phyloP scores from a whole-genome alignment of 35 echinoderm and acorn worm species.

The Chiridota heheva region DNA sequence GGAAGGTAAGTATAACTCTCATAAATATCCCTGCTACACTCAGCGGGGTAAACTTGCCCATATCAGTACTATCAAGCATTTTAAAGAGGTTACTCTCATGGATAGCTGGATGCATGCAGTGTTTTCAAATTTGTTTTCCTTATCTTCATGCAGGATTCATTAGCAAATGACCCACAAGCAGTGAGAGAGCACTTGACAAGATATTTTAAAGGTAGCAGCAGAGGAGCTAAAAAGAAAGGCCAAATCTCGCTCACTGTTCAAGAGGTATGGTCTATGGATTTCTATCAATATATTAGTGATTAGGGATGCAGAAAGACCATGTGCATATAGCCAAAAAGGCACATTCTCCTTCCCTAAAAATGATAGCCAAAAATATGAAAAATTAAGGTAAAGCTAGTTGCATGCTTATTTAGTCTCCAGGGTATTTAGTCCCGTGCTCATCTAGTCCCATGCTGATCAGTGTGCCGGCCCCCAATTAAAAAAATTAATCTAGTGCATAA shows the following conservation, averaged over 20 bases:
- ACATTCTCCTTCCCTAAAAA: too few relatives aligned
- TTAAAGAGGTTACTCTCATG: background rate
- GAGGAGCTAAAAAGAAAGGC: constrained; percentile 3
- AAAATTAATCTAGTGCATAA: too few relatives aligned
- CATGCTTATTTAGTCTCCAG: too few relatives aligned
- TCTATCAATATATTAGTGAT: background rate
- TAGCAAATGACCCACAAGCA: constrained; percentile 50
- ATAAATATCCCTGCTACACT: too few relatives aligned
- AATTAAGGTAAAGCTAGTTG: too few relatives aligned
- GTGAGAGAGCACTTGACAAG: constrained; percentile 28
- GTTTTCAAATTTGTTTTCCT: background rate
- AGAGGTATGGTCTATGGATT: constrained; percentile 25
- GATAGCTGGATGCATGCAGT: too few relatives aligned
- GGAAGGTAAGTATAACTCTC: too few relatives aligned
- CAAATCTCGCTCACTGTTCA: constrained; percentile 23
- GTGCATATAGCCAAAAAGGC: background rate
- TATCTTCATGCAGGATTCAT: background rate
- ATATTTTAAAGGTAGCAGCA: constrained; percentile 14
- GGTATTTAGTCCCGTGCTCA: too few relatives aligned
- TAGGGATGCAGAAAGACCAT: background rate
- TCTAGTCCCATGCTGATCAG: too few relatives aligned
- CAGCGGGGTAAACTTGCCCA: too few relatives aligned
- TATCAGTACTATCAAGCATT: background rate
- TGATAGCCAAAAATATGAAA: too few relatives aligned
- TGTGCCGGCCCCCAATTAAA: too few relatives aligned